Base-by-base conservation (phyloP, 2,113 vertebrate genomes). In the Ovibos moschatus region DNA sequence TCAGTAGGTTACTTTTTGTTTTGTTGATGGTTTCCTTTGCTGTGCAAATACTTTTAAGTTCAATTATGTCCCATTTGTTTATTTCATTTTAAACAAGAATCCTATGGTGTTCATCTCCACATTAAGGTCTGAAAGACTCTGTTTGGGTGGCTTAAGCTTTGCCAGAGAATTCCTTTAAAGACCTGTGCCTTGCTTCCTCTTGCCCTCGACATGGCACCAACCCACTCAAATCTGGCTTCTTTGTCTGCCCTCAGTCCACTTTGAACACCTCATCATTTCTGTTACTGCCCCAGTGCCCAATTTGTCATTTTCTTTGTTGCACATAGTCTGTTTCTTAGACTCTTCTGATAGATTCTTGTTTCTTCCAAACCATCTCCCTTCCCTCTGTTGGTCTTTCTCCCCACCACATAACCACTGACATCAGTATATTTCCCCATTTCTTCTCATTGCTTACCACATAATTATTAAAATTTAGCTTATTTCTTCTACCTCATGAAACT, bases 401-500 rank as follows among this genome's bases (percentile, higher is more conserved):
- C 28, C 81, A 19, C 55, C 87, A 40, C n/a, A 30, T 58, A 83
- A 92, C 33, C 64, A 71, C 2, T n/a, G n/a, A 85, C 28, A 51
- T 79, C 7, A 33, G 30, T 62, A 27, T 27, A 19, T 14, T 89
- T 79, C 60, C 71, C 47, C 15, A 0, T 85, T 23, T 64, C 17
- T 88, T 88, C 25, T 87, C 64, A 94, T 30, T 90, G 76, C 60
- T 94, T 83, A n/a, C 51, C 74, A 76, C 9, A n/a, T n/a, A 81
- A 43, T 87, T 87, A 62, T 74, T 87, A 91, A 67, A 89, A n/a
- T 92, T 92, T 45, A 91, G 45, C 27, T 82, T 40, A 36, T 23
- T 79, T 64, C n/a, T 88, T 71, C 21, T 0, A 92, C 6, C 27
- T 89, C 12, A 67, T 19, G 30, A 95, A 87, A 71, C 3, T 53